A percentile compares a stretch with the other conserved stretches of the same genome.
Conservation (phyloP, 2,797 vertebrate genomes). For the Hypotaenidia okinawae region DNA sequence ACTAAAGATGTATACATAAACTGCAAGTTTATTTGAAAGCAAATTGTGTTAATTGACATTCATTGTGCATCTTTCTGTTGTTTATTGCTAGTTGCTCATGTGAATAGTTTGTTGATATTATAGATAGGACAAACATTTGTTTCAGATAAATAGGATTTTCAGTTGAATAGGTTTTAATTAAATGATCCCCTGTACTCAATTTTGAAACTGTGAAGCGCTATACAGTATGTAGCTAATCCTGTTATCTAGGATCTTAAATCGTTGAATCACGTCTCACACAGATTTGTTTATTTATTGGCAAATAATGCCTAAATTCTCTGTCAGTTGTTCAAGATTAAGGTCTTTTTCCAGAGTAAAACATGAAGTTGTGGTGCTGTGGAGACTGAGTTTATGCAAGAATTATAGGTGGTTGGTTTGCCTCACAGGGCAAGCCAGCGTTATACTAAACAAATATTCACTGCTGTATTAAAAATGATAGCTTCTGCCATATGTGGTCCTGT, state of each 20-base stretch:
- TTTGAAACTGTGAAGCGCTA: constrained; percentile 57
- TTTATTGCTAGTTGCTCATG: constrained; percentile 77
- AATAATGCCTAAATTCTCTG: constrained; percentile 25
- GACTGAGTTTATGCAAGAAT: not conserved
- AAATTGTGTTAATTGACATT: constrained; percentile 79
- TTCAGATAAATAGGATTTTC: constrained; percentile 78
- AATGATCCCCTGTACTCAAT: constrained; percentile 60
- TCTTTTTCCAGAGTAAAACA: not conserved
- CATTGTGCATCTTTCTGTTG: constrained; percentile 72
- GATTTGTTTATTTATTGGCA: constrained; percentile 36
- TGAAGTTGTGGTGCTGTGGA: not conserved
- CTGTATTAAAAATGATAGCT: not conserved
- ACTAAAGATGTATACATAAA: constrained; percentile 61
- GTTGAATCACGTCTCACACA: constrained; percentile 2
- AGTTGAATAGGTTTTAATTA: constrained; percentile 81
- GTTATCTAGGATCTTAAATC: constrained; percentile 44
- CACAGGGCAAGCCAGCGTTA: not conserved
- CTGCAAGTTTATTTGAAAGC: constrained; percentile 69
- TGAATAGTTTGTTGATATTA: constrained; percentile 77
- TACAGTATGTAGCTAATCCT: constrained; percentile 53
- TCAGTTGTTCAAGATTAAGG: not conserved
- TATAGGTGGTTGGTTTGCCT: not conserved
- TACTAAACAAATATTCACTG: not conserved
- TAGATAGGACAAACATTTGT: constrained; percentile 76
- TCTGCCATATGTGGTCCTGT: not conserved